Evolutionary conservation across 2,888 invertebrate species (phyloP), one percentile per base, ranked within the genome.

Genomic region (Aphodius granarius): DNA sequence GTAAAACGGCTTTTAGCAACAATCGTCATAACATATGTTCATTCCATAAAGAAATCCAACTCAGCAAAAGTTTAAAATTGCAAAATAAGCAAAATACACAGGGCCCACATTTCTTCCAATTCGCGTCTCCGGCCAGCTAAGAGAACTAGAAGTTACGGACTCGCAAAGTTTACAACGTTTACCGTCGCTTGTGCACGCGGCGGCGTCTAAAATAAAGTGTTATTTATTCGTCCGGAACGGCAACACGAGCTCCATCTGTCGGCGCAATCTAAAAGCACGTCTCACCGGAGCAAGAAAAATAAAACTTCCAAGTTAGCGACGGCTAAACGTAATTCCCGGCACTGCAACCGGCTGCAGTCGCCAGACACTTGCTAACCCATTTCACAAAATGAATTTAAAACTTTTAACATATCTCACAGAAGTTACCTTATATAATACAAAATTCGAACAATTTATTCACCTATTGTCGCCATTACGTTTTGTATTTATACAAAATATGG

Each of bases 201-300:
- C 72, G 66, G 66, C 75, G 68, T 72, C 72, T 75, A 75, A 75
- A 75, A 72, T 72, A 75, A 74, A 75, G 72, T 75, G 72, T 72
- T 76, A 76, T 77, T 76, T 76, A 78, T 74, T 76, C 75, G 5
- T 66, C 76, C 77, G 73, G 78, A 75, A 43, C 43, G 75, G 76
- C 78, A 79, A 80, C 79, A 78, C 80, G 80, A 79, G 77, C 81
- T 79, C 81, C 81, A 81, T 81, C 81, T 81, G 81, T 78, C 77
- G 80, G 81, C 66, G 79, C 79, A 78, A 76, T 78, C 76, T 62
- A 64, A 77, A 78, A 78, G 68, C 74, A 71, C 74, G 71, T 63
- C 17, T 13, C 63, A 13, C 17, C 65, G 68, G 15, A 21, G 9
- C 72, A 21, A 66, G 73, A 73, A 73, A 76, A 77, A 77, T 77